Evolutionary conservation across 1,140 invertebrate genomes (phyloP).

Genomic region (Telenomus remus): DNA sequence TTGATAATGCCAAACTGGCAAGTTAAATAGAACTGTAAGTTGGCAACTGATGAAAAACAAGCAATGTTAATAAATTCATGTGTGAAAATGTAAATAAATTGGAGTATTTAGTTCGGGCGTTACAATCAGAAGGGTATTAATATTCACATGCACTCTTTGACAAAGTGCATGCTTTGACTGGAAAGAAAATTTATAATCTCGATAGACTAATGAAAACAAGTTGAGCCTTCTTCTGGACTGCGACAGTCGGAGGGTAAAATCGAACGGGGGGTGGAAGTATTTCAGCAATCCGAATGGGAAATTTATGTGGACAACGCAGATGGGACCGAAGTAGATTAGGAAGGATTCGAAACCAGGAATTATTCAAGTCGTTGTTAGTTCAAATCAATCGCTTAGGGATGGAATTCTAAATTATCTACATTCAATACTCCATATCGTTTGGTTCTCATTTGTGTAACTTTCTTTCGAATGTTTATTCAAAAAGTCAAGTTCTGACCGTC

Average conservation of each 20-base stretch:
- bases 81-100: neutral
- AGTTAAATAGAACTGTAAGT: no score
- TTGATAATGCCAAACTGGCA: no score
- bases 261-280: slow-evolving; percentile 30
- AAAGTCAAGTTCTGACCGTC: no score
- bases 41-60: no score
- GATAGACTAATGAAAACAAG: slow-evolving; percentile 33
- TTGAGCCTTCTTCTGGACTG: slow-evolving; percentile 27
- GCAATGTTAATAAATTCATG: neutral
- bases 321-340: slow-evolving; percentile 36
- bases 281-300: slow-evolving; percentile 34
- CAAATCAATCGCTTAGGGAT: slow-evolving; percentile 5
- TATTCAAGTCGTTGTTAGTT: slow-evolving; percentile 19
- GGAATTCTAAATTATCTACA: neutral
- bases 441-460: no score
- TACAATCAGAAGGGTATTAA: slow-evolving; percentile 12
- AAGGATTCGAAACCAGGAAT: slow-evolving; percentile 26
- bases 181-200: slow-evolving; percentile 35
- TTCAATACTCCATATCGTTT: neutral
- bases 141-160: slow-evolving; percentile 18
- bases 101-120: neutral
- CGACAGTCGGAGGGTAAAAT: slow-evolving; percentile 43
- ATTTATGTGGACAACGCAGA: slow-evolving; percentile 35
- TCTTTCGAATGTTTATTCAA: no score
- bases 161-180: slow-evolving; percentile 20